phyloP scores from a whole-genome alignment of 2,797 vertebrate species.

The Spinus olivaceus region DNA sequence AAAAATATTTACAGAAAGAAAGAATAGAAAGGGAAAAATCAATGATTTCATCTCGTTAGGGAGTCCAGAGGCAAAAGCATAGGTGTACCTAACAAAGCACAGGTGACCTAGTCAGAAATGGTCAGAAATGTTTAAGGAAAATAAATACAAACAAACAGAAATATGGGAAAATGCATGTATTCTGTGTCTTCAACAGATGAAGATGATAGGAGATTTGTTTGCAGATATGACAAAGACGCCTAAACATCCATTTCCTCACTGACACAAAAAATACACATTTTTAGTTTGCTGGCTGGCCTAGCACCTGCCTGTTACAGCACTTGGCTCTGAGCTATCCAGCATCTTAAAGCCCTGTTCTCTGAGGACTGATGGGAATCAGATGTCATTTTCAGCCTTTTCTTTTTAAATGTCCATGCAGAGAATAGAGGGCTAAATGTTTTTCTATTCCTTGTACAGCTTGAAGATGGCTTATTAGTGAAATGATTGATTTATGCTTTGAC shows the following conservation, averaged over 20 bases:
- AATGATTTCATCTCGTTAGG: not conserved
- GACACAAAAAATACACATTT: not conserved
- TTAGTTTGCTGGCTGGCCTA: not conserved
- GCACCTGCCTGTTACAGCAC: not conserved
- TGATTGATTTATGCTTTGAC: slow-evolving; percentile 63
- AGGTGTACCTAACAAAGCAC: not conserved
- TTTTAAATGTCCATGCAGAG: not conserved
- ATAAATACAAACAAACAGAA: not conserved
- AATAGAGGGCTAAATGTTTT: slow-evolving; percentile 2
- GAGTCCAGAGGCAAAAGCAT: not conserved
- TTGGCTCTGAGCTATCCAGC: not conserved
- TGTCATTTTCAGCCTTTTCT: slow-evolving; percentile 1
- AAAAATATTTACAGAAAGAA: not conserved
- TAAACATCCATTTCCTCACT: not conserved
- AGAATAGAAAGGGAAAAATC: not conserved
- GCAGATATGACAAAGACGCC: not conserved
- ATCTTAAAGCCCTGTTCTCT: not conserved
- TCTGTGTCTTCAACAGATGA: not conserved
- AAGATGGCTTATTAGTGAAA: slow-evolving; percentile 47
- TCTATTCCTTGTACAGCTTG: not conserved
- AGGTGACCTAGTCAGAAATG: not conserved
- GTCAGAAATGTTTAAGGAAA: not conserved
- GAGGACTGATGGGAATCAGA: not conserved
- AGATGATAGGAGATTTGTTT: not conserved
- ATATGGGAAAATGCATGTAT: not conserved